Evolutionary conservation across 2,797 vertebrate species (phyloP).

Genomic region (Enteromius trimaculatus): DNA sequence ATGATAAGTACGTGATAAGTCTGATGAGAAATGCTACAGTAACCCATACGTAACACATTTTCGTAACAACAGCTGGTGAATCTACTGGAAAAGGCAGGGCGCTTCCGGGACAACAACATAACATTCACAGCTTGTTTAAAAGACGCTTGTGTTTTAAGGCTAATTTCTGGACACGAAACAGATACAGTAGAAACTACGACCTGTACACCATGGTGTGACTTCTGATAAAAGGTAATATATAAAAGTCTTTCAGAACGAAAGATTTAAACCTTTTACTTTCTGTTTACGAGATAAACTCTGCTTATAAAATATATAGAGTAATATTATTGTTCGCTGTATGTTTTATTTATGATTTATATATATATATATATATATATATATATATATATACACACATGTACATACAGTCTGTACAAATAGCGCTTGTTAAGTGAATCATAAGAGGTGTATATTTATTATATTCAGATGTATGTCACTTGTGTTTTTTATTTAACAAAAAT

Average conservation of each 20-base stretch:
- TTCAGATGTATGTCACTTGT: neutral
- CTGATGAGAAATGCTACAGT: slow-evolving; percentile 8
- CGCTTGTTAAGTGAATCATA: neutral
- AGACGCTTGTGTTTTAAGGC: neutral
- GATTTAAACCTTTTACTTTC: neutral
- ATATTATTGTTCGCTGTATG: neutral
- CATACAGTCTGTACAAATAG: neutral
- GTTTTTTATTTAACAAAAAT: neutral
- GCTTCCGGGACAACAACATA: neutral
- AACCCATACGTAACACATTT: neutral
- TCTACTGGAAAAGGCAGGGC: neutral
- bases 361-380: too few relatives aligned
- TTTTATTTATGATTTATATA: neutral
- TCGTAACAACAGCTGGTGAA: neutral
- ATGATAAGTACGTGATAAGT: neutral
- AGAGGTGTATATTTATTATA: neutral
- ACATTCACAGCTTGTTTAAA: neutral
- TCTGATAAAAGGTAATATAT: slow-evolving; percentile 73
- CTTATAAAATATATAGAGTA: neutral
- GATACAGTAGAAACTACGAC: neutral
- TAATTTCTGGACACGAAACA: neutral
- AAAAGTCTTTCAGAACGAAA: neutral
- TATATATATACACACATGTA: too few relatives aligned
- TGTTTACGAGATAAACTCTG: neutral
- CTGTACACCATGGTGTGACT: slow-evolving; percentile 76